Conservation (phyloP, 2,888 invertebrate genomes). For the Eupelmus urozonus region DNA sequence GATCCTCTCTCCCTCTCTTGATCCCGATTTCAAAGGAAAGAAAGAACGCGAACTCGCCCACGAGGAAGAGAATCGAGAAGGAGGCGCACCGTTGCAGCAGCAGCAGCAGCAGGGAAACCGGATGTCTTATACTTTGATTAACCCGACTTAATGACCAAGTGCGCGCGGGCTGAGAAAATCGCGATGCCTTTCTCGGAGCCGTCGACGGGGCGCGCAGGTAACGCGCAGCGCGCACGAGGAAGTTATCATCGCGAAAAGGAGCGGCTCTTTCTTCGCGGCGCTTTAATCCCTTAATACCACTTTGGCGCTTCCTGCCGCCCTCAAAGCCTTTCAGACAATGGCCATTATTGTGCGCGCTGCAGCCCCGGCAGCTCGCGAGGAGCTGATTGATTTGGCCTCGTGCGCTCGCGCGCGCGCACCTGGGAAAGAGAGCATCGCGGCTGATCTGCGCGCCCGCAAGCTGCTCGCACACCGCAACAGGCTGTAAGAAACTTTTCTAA, state of each 20-base stretch:
- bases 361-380: background rate
- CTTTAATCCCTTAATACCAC: conserved; percentile 49
- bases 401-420: background rate
- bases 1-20: no score
- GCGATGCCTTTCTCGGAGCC: conserved; percentile 20
- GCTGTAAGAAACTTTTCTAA: no score
- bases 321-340: conserved; percentile 49
- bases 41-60: background rate
- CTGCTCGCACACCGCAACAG: no score
- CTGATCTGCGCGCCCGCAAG: no score
- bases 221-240: background rate
- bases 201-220: background rate
- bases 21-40: conserved; percentile 13
- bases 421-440: background rate
- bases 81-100: no score
- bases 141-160: conserved; percentile 52
- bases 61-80: background rate
- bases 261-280: background rate
- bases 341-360: conserved; percentile 54
- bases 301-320: conserved; percentile 45
- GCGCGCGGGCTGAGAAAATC: conserved; percentile 39
- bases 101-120: conserved; percentile 27
- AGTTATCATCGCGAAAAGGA: no score
- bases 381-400: conserved; percentile 54
- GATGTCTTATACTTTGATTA: conserved; percentile 54